Percentiles rank a stretch among this genome's conserved stretches.
phyloP scores from a whole-genome alignment of 2,113 vertebrate genomes.

The Pardalotus punctatus region DNA sequence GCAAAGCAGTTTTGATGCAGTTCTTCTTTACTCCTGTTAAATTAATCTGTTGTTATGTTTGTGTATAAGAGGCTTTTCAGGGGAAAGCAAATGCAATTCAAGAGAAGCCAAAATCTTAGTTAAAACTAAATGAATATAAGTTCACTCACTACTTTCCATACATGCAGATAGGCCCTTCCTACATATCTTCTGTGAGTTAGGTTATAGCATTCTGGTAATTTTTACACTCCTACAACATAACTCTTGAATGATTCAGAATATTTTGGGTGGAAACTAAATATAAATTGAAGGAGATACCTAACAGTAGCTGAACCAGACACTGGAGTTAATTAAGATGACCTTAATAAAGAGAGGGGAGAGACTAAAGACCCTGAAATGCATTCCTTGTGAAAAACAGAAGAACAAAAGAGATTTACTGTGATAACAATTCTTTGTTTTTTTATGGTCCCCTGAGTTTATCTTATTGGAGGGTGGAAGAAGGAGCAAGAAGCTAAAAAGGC shows the following conservation, averaged over 20 bases:
- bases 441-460: not conserved
- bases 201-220: conserved; percentile 14
- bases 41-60: not conserved
- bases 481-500: not conserved
- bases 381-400: not conserved
- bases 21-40: not conserved
- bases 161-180: not conserved
- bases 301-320: not conserved
- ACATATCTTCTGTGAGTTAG: not conserved
- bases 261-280: conserved; percentile 46
- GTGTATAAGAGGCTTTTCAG: not conserved
- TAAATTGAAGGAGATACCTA: not conserved
- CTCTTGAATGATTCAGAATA: conserved; percentile 36
- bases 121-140: not conserved
- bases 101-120: not conserved
- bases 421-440: not conserved
- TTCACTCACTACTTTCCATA: not conserved
- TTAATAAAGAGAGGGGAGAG: not conserved
- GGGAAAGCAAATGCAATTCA: not conserved
- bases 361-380: not conserved
- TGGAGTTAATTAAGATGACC: conserved; percentile 11
- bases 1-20: not conserved
- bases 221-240: conserved; percentile 12
- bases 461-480: not conserved
- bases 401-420: not conserved